These are phyloP conservation scores for Timema podura DNA, from an alignment of 2,888 invertebrate species.

Conservation along the genomic window DNA sequence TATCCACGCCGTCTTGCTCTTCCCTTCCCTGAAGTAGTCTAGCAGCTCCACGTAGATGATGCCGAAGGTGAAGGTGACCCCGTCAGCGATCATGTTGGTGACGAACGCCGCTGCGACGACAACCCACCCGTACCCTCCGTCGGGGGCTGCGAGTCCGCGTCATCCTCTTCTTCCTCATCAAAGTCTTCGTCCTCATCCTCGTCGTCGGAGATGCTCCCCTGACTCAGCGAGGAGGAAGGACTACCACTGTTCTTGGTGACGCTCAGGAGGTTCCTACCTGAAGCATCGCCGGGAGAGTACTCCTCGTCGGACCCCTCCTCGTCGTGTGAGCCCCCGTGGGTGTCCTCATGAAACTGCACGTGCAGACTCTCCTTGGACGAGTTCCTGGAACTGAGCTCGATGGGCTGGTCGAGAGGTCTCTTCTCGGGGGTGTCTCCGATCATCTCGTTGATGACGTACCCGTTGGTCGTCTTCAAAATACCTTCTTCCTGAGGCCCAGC, in stretches of 20 bases:
- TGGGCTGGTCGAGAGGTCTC: no score
- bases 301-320: not conserved
- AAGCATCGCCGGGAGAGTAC: not conserved
- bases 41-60: slow-evolving; percentile 83
- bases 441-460: no score
- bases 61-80: slow-evolving; percentile 89
- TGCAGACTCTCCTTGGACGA: slow-evolving; percentile 29
- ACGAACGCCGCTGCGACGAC: slow-evolving; percentile 84
- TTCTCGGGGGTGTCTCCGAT: no score
- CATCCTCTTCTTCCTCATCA: slow-evolving; percentile 58
- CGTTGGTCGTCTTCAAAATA: not conserved
- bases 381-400: not conserved
- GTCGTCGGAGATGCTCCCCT: slow-evolving; percentile 45
- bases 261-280: not conserved
- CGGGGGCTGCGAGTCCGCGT: slow-evolving; percentile 53
- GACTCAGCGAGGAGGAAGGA: slow-evolving; percentile 17
- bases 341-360: slow-evolving; percentile 42
- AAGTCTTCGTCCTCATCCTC: slow-evolving; percentile 61
- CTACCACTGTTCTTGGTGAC: slow-evolving; percentile 5
- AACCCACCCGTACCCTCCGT: slow-evolving; percentile 93
- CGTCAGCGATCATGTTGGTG: slow-evolving; percentile 87
- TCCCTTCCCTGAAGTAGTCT: slow-evolving; percentile 79
- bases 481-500: not conserved
- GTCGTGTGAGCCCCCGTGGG: slow-evolving; percentile 17
- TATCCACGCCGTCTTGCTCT: slow-evolving; percentile 85